Evolutionary conservation across 2,888 invertebrate genomes (phyloP).

Genomic region (Hedya salicella): DNA sequence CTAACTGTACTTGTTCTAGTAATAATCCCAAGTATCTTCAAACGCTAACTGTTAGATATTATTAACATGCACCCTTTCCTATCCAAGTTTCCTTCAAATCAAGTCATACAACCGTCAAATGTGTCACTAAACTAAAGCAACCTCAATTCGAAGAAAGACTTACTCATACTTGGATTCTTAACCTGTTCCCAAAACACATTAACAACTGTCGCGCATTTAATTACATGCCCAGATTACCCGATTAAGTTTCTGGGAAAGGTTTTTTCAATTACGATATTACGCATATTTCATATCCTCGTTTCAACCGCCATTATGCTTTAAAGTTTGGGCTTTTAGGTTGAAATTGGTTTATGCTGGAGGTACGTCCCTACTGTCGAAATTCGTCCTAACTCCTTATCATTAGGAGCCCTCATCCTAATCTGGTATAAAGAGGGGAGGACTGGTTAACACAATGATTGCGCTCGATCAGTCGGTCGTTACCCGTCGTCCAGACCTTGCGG

Average conservation of each 20-base stretch:
- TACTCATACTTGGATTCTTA: conserved; percentile 18
- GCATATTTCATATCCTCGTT: background rate
- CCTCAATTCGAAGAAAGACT: conserved; percentile 16
- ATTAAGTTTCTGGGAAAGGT: conserved; percentile 31
- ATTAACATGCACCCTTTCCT: no score
- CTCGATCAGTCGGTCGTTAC: conserved; percentile 60
- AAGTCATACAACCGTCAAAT: no score
- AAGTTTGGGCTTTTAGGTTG: background rate
- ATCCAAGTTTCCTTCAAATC: no score
- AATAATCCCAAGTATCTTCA: no score
- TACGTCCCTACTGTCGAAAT: conserved; percentile 47
- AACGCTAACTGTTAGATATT: no score
- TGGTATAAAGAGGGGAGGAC: conserved; percentile 67
- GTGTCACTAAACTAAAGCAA: background rate
- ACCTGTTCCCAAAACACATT: conserved; percentile 22
- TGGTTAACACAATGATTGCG: conserved; percentile 73
- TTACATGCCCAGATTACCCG: conserved; percentile 22
- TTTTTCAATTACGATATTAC: conserved; percentile 13
- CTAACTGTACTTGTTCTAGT: no score
- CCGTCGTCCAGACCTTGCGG: conserved; percentile 47
- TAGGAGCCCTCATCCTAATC: conserved; percentile 68
- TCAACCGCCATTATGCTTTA: background rate
- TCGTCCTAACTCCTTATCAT: conserved; percentile 63
- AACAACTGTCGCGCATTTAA: conserved; percentile 15
- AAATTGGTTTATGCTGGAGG: conserved; percentile 38